phyloP scores from a whole-genome alignment of 2,888 invertebrate species.

The Tethea ocularis region DNA sequence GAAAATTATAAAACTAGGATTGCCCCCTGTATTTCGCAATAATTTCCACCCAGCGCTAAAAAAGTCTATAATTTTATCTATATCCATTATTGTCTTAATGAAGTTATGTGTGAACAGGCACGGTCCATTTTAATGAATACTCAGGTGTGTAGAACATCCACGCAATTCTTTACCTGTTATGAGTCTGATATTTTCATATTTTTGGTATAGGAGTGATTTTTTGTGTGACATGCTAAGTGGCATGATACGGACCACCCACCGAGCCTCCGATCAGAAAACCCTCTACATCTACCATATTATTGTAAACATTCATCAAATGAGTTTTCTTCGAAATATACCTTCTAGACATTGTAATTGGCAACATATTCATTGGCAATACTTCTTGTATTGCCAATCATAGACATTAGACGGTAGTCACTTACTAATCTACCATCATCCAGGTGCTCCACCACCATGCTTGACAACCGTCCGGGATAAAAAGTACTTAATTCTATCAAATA shows the following conservation, averaged over 20 bases:
- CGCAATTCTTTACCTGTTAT: conserved; percentile 42
- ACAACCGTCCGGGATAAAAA: too few relatives aligned
- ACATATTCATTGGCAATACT: too few relatives aligned
- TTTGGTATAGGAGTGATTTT: conserved; percentile 69
- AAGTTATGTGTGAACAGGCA: background rate
- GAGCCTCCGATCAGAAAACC: conserved; percentile 38
- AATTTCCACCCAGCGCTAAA: too few relatives aligned
- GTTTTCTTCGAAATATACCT: background rate
- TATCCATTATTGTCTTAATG: background rate
- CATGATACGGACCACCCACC: conserved; percentile 75
- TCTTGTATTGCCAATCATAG: too few relatives aligned
- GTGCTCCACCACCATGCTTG: too few relatives aligned
- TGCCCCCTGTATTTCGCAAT: too few relatives aligned
- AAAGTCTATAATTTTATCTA: too few relatives aligned
- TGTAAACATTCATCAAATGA: conserved; percentile 25
- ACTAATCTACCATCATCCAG: too few relatives aligned
- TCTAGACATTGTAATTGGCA: too few relatives aligned
- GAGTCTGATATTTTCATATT: conserved; percentile 80
- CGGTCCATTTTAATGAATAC: background rate
- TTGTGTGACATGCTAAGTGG: conserved; percentile 79
- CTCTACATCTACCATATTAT: conserved; percentile 32
- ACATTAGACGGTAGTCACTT: too few relatives aligned
- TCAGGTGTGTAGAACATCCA: conserved; percentile 46
- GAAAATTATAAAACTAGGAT: too few relatives aligned
- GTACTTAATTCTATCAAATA: too few relatives aligned